Evolutionary conservation across 2,113 vertebrate genomes (phyloP), one percentile per base, ranked within the genome.

Genomic region (Tonatia bakeri): DNA sequence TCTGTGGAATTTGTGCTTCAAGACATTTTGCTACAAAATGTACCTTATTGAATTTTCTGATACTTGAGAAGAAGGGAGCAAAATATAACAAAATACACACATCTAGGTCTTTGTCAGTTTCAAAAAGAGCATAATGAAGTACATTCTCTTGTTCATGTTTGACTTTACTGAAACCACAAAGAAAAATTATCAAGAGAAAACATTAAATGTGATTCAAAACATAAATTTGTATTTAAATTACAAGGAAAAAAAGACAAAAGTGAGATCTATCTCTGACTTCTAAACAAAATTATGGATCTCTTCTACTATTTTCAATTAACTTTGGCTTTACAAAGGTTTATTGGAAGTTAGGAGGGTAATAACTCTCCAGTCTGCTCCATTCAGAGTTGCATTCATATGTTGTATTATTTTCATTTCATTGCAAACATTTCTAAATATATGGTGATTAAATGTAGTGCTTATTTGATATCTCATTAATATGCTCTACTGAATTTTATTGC

Each of bases 21-120:
- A 88, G 73, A 91, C 14, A 94, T 80, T 90, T 82, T 97, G 36
- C 92, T 70, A 82, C 43, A 92, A 91, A 96, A 92, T 65, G 33
- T 40, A 88, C 15, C 22, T 56, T 94, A 70, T 12, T 84, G 26
- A 96, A 72, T 92, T 79, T 96, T 81, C 61, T 95, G 38, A 69
- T 52, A 50, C 19, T 79, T 83, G 76, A 86, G 20, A 80, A 93
- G 33, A 96, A 89, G 69, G 36, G 36, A 85, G 90, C 45, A 87
- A 54, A 84, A 80, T 72, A 50, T 65, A 81, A 28, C 15, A 72
- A 45, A 92, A 84, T 85, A 95, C 89, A 17, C 31, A 38, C 61
- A 80, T 69, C 11, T 61, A 83, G 14, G 31, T 5, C 36, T 94
- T 82, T 95, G 54, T 54, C 22, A n/a, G 31, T 28, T 86, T 96